Evolutionary conservation across 2,888 invertebrate genomes (phyloP).

Genomic region (Nipponacmea schrenckii): DNA sequence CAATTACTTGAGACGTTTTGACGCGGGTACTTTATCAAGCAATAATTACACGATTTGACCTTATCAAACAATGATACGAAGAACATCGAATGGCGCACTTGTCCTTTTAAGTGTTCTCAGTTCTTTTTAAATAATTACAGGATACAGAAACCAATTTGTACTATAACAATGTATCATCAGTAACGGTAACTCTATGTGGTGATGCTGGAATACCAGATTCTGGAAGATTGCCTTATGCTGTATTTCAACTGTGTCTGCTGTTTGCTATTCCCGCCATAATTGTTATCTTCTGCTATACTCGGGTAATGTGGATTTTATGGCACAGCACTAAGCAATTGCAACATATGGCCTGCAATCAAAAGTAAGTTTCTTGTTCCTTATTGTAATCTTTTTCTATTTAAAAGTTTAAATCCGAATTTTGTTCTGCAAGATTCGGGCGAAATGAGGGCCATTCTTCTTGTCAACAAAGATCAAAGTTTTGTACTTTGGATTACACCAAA

Average conservation of each 20-base stretch:
- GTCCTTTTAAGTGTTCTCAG: too few relatives aligned
- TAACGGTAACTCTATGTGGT: slow-evolving; percentile 39
- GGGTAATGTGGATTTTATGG: slow-evolving; percentile 68
- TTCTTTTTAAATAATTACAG: slow-evolving; percentile 24
- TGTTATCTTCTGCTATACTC: slow-evolving; percentile 66
- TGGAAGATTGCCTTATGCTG: slow-evolving; percentile 48
- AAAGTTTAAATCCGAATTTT: too few relatives aligned
- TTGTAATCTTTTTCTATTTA: too few relatives aligned
- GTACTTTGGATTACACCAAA: too few relatives aligned
- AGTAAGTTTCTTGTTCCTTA: slow-evolving; percentile 17
- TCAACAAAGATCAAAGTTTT: too few relatives aligned
- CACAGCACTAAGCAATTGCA: slow-evolving; percentile 65
- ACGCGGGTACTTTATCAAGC: too few relatives aligned
- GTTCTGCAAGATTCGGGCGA: too few relatives aligned
- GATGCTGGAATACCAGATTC: slow-evolving; percentile 35
- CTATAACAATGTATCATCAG: slow-evolving; percentile 44
- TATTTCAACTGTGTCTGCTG: slow-evolving; percentile 65
- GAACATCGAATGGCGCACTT: too few relatives aligned
- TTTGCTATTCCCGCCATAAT: slow-evolving; percentile 64
- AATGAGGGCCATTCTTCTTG: too few relatives aligned
- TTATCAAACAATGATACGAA: too few relatives aligned
- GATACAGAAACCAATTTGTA: slow-evolving; percentile 39
- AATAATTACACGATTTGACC: too few relatives aligned
- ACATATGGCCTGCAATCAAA: slow-evolving; percentile 49
- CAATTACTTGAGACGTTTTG: too few relatives aligned